Base-by-base conservation (phyloP, 2,113 vertebrate genomes). In the Indri indri region DNA sequence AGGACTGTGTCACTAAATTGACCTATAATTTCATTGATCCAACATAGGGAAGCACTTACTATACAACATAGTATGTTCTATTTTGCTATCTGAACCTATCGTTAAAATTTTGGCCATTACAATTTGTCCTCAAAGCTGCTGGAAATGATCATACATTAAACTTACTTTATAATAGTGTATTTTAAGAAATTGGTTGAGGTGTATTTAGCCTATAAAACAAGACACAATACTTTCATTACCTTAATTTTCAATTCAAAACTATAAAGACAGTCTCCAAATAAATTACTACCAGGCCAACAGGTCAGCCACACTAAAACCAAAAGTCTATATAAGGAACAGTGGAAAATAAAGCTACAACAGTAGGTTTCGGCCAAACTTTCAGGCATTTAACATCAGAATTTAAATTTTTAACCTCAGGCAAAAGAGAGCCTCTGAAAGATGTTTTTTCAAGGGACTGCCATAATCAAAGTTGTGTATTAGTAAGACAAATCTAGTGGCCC, bases 241-340 rank as follows among this genome's bases (percentile, higher is more conserved):
- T 93, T 81, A 90, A 81, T 76, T 92, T 94, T 84, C 89, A 84
- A 65, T 34, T 88, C 2, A 12, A 91, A 95, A 79, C 70, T 68
- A 73, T 73, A 95, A 85, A 91, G 27, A 86, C 3, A 84, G n/a
- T 79, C 20, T 10, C 59, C 80, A 88, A 85, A 81, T 77, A 92
- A 96, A 90, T 73, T 83, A 88, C 88, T 42, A 63, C 25, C n/a
- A 87, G 25, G 63, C 45, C 92, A 96, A 87, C 16, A 89, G 13
- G 8, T 27, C 71, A 92, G 10, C 11, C 47, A 79, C 18, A 25
- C 63, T 79, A 54, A 63, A 90, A 57, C 13, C 85, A 16, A 79
- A 92, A 90, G 32, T 52, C 25, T 68, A 32, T 17, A 54, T 30
- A 77, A 42, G 40, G 11, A 91, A 95, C 17, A 57, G 27, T 18